These are phyloP conservation scores for Chrysina gloriosa DNA, from an alignment of 2,888 invertebrate genomes.

Conservation along the genomic window DNA sequence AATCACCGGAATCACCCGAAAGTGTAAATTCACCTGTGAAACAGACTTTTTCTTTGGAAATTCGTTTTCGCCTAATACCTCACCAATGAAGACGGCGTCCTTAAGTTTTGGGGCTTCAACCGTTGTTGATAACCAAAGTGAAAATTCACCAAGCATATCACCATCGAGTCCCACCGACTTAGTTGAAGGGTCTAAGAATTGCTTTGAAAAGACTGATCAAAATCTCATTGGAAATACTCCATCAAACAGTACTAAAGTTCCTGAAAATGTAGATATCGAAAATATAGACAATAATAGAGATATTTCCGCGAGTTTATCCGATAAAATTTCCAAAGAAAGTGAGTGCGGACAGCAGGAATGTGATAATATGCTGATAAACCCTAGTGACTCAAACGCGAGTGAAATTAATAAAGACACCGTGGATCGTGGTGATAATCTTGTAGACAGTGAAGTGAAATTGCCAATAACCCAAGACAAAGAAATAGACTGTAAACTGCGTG, in stretches of 20 bases:
- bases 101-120: slow-evolving; percentile 39
- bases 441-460: background rate
- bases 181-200: slow-evolving; percentile 2
- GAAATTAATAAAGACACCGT: slow-evolving; percentile 32
- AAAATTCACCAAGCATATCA: slow-evolving; percentile 7
- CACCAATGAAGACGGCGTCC: slow-evolving; percentile 27
- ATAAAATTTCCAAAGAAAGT: slow-evolving; percentile 46
- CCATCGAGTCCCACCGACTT: background rate
- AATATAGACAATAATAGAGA: slow-evolving; percentile 29
- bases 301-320: background rate
- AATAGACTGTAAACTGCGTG: background rate
- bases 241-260: slow-evolving; percentile 38
- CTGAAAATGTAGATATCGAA: slow-evolving; percentile 44
- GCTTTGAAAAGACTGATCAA: slow-evolving; percentile 38
- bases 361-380: slow-evolving; percentile 2
- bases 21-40: slow-evolving; percentile 4
- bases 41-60: slow-evolving; percentile 26
- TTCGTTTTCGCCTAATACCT: slow-evolving; percentile 16
- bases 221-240: slow-evolving; percentile 24
- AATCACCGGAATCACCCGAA: background rate
- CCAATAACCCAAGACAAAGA: background rate
- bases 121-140: background rate
- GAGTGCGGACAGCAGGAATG: slow-evolving; percentile 38
- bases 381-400: slow-evolving; percentile 27
- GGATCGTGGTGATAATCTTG: background rate